phyloP scores from a whole-genome alignment of 1,140 invertebrate genomes.

The Trichogramma pretiosum region DNA sequence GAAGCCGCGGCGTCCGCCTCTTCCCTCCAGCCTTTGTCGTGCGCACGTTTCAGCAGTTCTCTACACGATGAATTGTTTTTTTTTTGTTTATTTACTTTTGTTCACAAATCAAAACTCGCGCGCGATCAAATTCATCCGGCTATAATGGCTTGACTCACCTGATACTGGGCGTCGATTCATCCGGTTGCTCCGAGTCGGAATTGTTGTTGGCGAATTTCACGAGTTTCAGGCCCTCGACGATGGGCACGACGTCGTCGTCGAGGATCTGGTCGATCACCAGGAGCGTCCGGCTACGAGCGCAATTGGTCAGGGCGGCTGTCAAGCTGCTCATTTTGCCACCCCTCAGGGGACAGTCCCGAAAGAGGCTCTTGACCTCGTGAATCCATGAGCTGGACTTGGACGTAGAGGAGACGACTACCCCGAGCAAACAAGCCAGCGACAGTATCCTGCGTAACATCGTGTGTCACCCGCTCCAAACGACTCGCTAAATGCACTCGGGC shows the following conservation, averaged over 20 bases:
- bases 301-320: neutral
- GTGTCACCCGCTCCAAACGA: no score
- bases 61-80: no score
- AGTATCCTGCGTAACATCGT: no score
- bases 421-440: no score
- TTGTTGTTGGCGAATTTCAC: neutral
- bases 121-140: no score
- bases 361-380: neutral
- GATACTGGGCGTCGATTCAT: no score
- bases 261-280: conserved; percentile 2
- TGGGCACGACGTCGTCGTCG: neutral
- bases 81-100: no score
- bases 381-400: no score
- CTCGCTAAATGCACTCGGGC: conserved; percentile 1
- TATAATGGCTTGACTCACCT: neutral
- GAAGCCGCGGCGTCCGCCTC: neutral
- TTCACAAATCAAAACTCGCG: neutral
- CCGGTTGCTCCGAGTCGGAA: no score
- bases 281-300: neutral
- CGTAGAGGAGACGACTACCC: no score
- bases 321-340: neutral
- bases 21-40: neutral
- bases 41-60: neutral
- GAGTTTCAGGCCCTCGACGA: neutral
- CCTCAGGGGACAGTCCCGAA: conserved; percentile 2